These are phyloP conservation scores for Nesoenas mayeri DNA, from an alignment of 2,113 vertebrate genomes.

Conservation along the genomic window DNA sequence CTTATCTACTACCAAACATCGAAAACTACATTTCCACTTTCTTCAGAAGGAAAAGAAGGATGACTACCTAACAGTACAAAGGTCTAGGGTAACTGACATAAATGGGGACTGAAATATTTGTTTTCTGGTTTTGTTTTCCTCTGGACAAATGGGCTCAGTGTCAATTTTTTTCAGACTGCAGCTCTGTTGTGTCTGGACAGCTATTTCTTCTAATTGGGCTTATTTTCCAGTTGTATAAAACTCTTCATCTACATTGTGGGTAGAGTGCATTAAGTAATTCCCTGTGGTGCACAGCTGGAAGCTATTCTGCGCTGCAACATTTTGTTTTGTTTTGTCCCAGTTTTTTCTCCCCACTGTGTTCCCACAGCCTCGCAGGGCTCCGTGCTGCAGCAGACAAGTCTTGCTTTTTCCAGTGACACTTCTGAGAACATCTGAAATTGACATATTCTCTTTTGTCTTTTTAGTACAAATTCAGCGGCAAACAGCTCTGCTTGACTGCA, in stretches of 20 bases:
- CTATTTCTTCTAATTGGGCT: constrained; percentile 68
- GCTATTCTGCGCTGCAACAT: constrained; percentile 65
- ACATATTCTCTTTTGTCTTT: constrained; percentile 70
- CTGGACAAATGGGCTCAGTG: constrained; percentile 12
- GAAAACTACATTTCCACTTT: background rate
- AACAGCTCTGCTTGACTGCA: constrained; percentile 65
- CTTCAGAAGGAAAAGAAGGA: background rate
- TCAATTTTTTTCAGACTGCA: background rate
- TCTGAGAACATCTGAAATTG: constrained; percentile 70
- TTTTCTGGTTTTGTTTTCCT: constrained; percentile 23
- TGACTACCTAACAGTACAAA: background rate
- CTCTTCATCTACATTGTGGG: constrained; percentile 66
- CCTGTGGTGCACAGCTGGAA: constrained; percentile 75
- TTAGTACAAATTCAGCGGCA: constrained; percentile 65
- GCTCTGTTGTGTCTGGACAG: constrained; percentile 60
- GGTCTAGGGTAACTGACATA: background rate
- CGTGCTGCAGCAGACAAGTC: constrained; percentile 45
- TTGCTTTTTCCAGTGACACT: constrained; percentile 54
- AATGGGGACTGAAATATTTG: background rate
- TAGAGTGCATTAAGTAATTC: constrained; percentile 66
- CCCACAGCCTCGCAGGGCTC: constrained; percentile 62
- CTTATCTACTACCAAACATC: background rate
- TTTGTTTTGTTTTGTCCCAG: constrained; percentile 74
- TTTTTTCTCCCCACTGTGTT: constrained; percentile 70
- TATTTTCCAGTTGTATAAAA: constrained; percentile 70